Percentiles rank a stretch among this genome's conserved stretches.
Conservation (phyloP, 30 jellyfish, hydroid and myxozoan genomes). For the Sanderia malayensis region DNA sequence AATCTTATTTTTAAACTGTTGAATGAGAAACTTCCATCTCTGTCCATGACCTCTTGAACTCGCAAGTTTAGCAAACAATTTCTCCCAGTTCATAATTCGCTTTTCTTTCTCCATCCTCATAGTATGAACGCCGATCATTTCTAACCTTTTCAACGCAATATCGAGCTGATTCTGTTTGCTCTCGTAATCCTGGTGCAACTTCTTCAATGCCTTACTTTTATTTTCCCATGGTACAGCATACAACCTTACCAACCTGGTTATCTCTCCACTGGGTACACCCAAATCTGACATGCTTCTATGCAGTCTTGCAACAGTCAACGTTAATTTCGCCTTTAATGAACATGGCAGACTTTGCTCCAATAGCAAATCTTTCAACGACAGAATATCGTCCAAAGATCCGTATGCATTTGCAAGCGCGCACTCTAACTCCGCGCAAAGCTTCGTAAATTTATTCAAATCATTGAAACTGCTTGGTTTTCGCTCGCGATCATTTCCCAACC, state of each 20-base stretch:
- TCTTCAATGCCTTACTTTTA: conserved; percentile 63
- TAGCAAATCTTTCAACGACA: conserved; percentile 37
- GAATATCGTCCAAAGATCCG: conserved; percentile 46
- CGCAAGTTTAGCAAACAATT: conserved; percentile 62
- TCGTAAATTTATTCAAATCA: conserved; percentile 43
- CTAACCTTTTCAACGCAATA: conserved; percentile 72
- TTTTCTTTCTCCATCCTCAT: conserved; percentile 66
- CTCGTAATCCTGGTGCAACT: conserved; percentile 71
- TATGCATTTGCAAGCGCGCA: conserved; percentile 47
- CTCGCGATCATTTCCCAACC: no score
- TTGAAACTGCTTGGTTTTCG: background rate
- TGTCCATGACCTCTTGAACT: conserved; percentile 62
- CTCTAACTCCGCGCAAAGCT: conserved; percentile 48
- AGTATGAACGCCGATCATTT: conserved; percentile 64
- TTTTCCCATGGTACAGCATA: conserved; percentile 85
- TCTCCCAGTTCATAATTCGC: conserved; percentile 85
- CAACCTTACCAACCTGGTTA: conserved; percentile 64
- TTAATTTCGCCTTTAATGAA: conserved; percentile 21
- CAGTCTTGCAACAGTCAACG: conserved; percentile 54
- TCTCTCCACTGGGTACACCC: conserved; percentile 62
- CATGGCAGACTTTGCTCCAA: conserved; percentile 54
- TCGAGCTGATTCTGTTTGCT: conserved; percentile 71
- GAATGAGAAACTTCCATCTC: conserved; percentile 70
- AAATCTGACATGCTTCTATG: conserved; percentile 62
- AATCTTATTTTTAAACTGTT: conserved; percentile 51